Base-by-base conservation (phyloP, 2,113 vertebrate genomes). In the Crotalus helleri region DNA sequence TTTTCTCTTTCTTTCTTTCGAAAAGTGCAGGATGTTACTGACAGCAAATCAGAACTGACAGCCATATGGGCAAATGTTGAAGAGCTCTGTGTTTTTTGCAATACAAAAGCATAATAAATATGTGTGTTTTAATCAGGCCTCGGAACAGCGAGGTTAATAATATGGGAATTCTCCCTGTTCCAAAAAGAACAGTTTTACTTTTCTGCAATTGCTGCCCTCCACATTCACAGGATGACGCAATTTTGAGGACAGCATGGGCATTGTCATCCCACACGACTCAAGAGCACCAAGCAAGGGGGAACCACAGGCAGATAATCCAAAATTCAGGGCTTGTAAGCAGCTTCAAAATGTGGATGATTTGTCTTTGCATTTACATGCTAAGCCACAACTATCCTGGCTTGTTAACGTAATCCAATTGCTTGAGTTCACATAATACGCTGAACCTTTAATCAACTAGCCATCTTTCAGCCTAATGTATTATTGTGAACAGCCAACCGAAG, bases 101-200 rank as follows among this genome's bases (percentile, higher is more conserved):
- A 88, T 54, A 69, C n/a, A 88, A 92, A 69, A 69, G 86, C 91
- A 92, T 44, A 92, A 92, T 92, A 88, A 64, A 92, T 88, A 69
- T 88, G 86, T 74, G 86, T 46, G 86, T 92, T 69, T 81, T 55
- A 69, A 54, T 44, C 64, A 74, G 91, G 86, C 49, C 69, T 46
- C 44, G 13, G 59, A 88, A 92, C 49, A 53, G 58, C 2, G 39
- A 21, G n/a, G 4, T 33, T 59, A 33, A 26, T 26, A 33, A n/a
- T 58, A 26, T 33, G 24, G n/a, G 85, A 12, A 17, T 54, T 23
- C 26, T 88, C 15, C 85, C 87, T 87, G n/a, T 29, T 12, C 12
- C 11, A n/a, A 61, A 51, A 29, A 1, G 39, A 59, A 29, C 7
- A 17, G 49, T 51, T 29, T 23, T 2, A 55, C 2, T 5, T 81